Conservation (phyloP, 2,113 vertebrate genomes). For the Electrona antarctica region DNA sequence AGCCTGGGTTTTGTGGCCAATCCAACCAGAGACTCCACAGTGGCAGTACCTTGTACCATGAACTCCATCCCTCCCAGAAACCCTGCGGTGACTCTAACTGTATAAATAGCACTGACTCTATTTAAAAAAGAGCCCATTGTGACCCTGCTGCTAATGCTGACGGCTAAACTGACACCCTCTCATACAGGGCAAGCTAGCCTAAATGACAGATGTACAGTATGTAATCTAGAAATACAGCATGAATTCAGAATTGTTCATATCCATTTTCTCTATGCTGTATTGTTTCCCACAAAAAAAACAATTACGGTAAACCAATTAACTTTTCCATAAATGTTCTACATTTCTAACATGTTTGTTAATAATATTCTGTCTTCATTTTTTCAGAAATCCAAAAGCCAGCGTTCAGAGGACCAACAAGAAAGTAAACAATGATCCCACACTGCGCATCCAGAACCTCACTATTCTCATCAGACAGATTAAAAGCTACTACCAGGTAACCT, state of each 20-base stretch:
- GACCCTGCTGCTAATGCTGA: constrained; percentile 20
- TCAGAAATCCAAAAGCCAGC: constrained; percentile 90
- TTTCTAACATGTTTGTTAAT: not conserved
- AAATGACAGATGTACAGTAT: constrained; percentile 1
- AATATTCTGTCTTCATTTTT: constrained; percentile 31
- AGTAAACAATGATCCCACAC: constrained; percentile 92
- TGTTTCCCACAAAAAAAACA: no score
- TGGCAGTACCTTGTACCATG: not conserved
- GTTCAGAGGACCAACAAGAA: constrained; percentile 96
- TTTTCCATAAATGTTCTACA: no score
- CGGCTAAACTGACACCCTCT: constrained; percentile 3
- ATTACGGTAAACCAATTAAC: no score
- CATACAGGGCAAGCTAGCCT: constrained; percentile 2
- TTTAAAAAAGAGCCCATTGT: constrained; percentile 26
- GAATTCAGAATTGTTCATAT: not conserved
- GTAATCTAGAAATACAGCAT: not conserved
- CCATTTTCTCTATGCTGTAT: no score
- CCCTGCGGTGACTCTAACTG: constrained; percentile 14
- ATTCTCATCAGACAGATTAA: constrained; percentile 94
- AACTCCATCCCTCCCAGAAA: not conserved
- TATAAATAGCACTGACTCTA: not conserved
- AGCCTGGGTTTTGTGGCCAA: no score
- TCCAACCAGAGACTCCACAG: not conserved
- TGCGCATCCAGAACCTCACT: constrained; percentile 94
- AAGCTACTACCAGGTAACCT: constrained; percentile 92